Evolutionary conservation across 2,113 vertebrate genomes (phyloP).

Genomic region (Melierax canorus): DNA sequence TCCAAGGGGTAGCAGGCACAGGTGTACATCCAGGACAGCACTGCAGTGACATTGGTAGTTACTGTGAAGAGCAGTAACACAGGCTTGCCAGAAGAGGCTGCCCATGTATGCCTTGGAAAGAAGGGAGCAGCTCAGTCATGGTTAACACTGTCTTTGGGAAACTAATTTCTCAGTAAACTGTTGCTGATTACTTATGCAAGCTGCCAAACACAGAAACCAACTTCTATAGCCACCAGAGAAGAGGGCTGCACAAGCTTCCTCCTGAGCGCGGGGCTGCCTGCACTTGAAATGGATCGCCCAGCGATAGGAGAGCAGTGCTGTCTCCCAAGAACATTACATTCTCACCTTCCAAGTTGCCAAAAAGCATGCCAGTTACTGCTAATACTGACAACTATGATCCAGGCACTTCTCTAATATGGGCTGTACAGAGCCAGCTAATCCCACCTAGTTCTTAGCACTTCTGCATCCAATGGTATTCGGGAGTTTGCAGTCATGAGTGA

Average conservation of each 20-base stretch:
- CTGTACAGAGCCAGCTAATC: not conserved
- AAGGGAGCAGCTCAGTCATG: not conserved
- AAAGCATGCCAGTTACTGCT: not conserved
- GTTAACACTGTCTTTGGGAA: not conserved
- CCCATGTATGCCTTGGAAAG: not conserved
- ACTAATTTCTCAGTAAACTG: not conserved
- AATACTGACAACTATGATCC: not conserved
- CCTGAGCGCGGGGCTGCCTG: not conserved
- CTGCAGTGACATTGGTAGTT: not conserved
- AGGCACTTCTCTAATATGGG: not conserved
- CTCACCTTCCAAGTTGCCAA: not conserved
- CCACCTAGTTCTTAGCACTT: not conserved
- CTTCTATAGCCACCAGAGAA: not conserved
- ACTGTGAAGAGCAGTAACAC: not conserved
- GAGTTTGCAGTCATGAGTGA: not conserved
- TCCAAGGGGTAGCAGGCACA: not conserved
- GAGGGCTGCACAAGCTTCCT: not conserved
- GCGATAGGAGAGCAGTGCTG: fast-evolving
- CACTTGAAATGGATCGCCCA: not conserved
- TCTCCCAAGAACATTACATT: not conserved
- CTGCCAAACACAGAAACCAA: not conserved
- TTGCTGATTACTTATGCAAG: not conserved
- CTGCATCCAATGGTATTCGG: not conserved
- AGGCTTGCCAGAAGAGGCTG: not conserved
- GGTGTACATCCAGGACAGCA: not conserved